phyloP scores from a whole-genome alignment of 2,797 vertebrate species.

The Crocodylus rhombifer region DNA sequence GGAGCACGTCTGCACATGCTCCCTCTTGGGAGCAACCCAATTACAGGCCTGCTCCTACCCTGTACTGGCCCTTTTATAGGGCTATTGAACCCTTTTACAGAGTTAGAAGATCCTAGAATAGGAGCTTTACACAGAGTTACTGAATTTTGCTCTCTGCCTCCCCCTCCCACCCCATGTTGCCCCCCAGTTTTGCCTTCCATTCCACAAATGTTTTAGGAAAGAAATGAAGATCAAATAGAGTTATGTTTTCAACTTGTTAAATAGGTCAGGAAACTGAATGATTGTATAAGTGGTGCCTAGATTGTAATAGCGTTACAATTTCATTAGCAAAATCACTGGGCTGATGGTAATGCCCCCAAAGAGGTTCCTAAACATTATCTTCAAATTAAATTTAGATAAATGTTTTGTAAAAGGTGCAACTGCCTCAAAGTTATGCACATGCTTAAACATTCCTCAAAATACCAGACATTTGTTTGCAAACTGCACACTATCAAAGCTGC shows the following conservation, averaged over 20 bases:
- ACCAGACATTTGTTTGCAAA: constrained; percentile 13
- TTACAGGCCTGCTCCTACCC: no score
- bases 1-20: no score
- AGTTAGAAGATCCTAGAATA: not conserved
- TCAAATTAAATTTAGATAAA: not conserved
- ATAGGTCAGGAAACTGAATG: constrained; percentile 71
- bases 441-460: not conserved
- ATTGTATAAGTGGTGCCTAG: constrained; percentile 47
- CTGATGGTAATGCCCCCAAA: constrained; percentile 38
- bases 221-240: constrained; percentile 11
- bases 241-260: constrained; percentile 66
- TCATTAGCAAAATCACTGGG: constrained; percentile 41
- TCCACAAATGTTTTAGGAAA: not conserved
- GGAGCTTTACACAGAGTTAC: not conserved
- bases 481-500: not conserved
- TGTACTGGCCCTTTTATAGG: not conserved
- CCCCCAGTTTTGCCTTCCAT: not conserved
- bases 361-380: constrained; percentile 1
- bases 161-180: not conserved
- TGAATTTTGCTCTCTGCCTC: not conserved
- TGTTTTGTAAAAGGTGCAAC: not conserved
- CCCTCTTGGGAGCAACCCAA: no score
- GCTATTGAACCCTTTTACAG: not conserved
- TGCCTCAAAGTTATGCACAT: not conserved
- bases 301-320: not conserved